Base-by-base conservation (phyloP, 2,113 vertebrate species). In the Entomyzon cyanotis region DNA sequence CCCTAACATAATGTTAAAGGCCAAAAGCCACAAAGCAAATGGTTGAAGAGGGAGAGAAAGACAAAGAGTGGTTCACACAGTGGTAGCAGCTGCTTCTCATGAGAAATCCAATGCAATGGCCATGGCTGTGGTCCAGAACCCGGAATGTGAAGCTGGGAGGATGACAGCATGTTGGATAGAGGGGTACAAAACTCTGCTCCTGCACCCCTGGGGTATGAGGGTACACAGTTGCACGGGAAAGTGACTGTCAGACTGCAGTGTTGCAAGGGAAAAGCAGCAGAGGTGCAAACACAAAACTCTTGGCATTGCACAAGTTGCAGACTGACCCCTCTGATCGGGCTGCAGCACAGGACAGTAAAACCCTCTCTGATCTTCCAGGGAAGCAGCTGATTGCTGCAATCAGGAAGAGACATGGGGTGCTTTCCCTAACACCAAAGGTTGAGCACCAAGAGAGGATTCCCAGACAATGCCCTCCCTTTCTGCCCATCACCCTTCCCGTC, bases 161-260 rank as follows among this genome's bases (percentile, higher is more conserved):
- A 60, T 11, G 19, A 39, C 18, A n/a, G 49, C 9, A 13, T 28
- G 53, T 80, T 83, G 53, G 7, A 64, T 4, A 31, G 41, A 55
- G 22, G 8, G 23, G 31, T 55, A 46, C 25, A 86, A 68, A 76
- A 28, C n/a, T 83, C 75, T 80, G 44, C 10, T 24, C 15, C 13
- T 33, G 41, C 15, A 52, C 8, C 22, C 28, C 10, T 2, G 1
- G 22, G 25, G 9, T 56, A 13, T 30, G 52, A 67, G 42, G 14
- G 30, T 44, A n/a, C 37, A 39, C 9, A 50, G 44, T 20, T 46
- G 44, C 44, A 46, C 44, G 33, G 80, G 37, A 55, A 17, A 47
- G 31, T 22, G 33, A 39, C 28, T 1, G 3, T 15, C 44, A 74
- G 19, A 70, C 15, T 6, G 0, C 35, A 58, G 19, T 1, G 1